Evolutionary conservation across 2,888 invertebrate species (phyloP), one percentile per base, ranked within the genome.

Genomic region (Platynereis dumerilii): DNA sequence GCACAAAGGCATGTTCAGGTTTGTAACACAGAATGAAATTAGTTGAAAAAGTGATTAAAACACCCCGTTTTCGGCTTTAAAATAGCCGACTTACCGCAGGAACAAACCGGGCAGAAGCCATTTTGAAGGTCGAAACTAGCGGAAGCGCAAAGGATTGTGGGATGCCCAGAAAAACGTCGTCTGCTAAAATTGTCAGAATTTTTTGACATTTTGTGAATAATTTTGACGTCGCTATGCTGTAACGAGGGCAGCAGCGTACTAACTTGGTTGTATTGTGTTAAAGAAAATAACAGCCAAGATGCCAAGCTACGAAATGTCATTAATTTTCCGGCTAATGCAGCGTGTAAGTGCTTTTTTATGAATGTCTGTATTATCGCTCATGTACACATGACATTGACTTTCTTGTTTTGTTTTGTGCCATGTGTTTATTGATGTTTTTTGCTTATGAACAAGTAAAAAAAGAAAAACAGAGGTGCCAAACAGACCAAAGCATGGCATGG

Each of bases 71-170:
- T n/a, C n/a, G n/a, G n/a, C n/a, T n/a, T n/a, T n/a, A n/a, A n/a
- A n/a, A n/a, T n/a, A n/a, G n/a, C n/a, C n/a, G n/a, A 34, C 58
- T 44, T 57, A 45, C 60, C 26, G 56, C 60, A 26, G 34, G 45
- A 17, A 39, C 62, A 65, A 64, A 54, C 62, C 66, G 62, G 29
- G 66, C 55, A 27, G 64, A 34, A 48, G 66, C 66, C 64, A 76
- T 76, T 73, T 74, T 69, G 66, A 64, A 69, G 66, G 69, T 67
- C 65, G 65, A 42, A 12, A 53, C 34, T n/a, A 34, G 26, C 42
- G 61, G 61, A 61, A 27, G 12, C 22, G 42, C 55, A 24, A n/a
- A n/a, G 60, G 1, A 10, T 48, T 52, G 12, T 60, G 60, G 61
- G 54, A 39, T 12, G n/a, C 29, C 2, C 5, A n/a, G 3, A n/a